These are phyloP conservation scores for Drosophila nigromelanica DNA, from an alignment of 1,140 invertebrate species.

Conservation along the genomic window DNA sequence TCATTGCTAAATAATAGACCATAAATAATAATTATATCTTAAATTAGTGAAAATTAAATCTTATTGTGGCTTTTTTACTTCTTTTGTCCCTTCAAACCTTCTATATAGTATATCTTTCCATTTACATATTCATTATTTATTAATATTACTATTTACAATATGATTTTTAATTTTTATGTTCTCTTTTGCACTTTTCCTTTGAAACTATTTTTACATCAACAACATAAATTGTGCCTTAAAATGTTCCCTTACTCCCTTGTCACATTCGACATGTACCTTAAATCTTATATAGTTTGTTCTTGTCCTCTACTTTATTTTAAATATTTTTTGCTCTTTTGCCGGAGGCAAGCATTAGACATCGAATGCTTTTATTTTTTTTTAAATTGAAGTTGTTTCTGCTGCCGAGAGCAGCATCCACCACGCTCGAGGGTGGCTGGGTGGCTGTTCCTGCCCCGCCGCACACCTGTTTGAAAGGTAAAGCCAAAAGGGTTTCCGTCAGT, in stretches of 20 bases:
- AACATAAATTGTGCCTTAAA: too few species aligned
- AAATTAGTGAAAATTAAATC: too few species aligned
- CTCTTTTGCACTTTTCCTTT: too few species aligned
- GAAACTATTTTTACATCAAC: too few species aligned
- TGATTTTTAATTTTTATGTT: too few species aligned
- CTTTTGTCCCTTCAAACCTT: too few species aligned
- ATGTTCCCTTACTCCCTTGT: not conserved
- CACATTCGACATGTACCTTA: conserved; percentile 13
- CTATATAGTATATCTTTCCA: too few species aligned
- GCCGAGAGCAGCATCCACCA: conserved; percentile 3
- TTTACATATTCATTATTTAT: too few species aligned
- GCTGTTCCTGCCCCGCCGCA: not conserved
- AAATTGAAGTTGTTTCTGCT: conserved; percentile 57
- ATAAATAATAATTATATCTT: too few species aligned
- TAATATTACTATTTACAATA: too few species aligned
- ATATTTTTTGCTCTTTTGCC: conserved; percentile 31
- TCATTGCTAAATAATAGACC: too few species aligned
- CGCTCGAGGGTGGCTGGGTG: not conserved
- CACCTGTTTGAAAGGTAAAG: conserved; percentile 56
- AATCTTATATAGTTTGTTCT: conserved; percentile 1
- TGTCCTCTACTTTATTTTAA: not conserved
- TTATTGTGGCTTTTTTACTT: too few species aligned
- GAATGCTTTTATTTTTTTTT: conserved; percentile 43
- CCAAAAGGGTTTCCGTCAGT: conserved; percentile 48
- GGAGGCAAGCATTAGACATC: conserved; percentile 12